Evolutionary conservation across 1,140 invertebrate genomes (phyloP), one percentile per base, ranked within the genome.

Genomic region (Ganaspis sp.): DNA sequence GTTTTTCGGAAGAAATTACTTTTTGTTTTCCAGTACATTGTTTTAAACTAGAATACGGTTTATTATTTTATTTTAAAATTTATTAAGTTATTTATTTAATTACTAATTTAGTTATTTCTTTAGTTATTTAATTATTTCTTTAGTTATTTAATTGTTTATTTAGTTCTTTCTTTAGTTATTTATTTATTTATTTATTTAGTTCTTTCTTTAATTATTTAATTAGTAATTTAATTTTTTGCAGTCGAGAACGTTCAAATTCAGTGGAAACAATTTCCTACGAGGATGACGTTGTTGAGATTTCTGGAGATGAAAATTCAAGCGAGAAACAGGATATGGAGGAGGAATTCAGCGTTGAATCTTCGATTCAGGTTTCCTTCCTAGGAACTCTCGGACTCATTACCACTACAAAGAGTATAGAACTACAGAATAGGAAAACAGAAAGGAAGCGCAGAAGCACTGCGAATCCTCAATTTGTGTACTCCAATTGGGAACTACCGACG

Each of bases 401-500:
- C 9, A 88, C 86, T 4, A 87, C 86, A 8, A 87, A 86, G 6
- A 90, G 85, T 70, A 82, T 84, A 11, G 92, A 93, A 79, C 86
- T 93, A 72, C 92, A 92, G 75, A 92, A 92, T 53, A 91, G 88
- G 70, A 87, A 91, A 73, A 89, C 89, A 4, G 92, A 93, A 81
- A 87, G 92, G 45, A 93, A 93, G 78, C 86, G 92, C 19, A 86
- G 92, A 29, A 92, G 92, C 69, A 93, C 92, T 9, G 92, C 92
- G 4, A 93, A 92, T 85, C 91, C 92, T 9, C 92, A 93, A 49
- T 93, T 92, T 81, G 85, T 93, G 9, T 93, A 93, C 85, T 88
- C 90, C 9, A 91, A 83, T 54, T 88, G 88, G 80, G 88, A 89
- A 72, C 71, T 87, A 29, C 87, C 86, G 23, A 85, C 84, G 73